Percentiles rank a stretch among this genome's conserved stretches.
These are phyloP conservation scores for Lepilemur septentrionalis DNA, from an alignment of 2,797 vertebrate species.

Conservation along the genomic window DNA sequence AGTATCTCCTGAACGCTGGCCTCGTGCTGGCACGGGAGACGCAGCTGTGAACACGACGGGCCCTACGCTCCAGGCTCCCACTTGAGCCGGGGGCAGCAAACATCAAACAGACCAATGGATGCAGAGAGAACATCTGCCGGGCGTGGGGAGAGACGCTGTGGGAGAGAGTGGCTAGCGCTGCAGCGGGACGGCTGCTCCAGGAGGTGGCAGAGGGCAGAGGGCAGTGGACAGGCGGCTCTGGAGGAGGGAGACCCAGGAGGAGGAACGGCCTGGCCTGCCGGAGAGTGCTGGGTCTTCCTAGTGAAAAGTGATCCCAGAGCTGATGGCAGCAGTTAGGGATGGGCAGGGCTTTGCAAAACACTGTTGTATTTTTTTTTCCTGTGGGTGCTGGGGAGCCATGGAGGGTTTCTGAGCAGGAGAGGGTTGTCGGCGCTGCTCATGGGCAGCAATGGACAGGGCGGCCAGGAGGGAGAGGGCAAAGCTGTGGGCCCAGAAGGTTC, in stretches of 20 bases:
- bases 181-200: neutral
- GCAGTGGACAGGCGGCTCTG: accelerated
- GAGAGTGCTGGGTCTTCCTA: neutral
- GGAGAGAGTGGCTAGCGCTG: too few species aligned
- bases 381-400: neutral
- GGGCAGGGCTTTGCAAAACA: neutral
- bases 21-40: accelerated
- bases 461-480: neutral
- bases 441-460: neutral
- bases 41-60: neutral
- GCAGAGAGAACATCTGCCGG: neutral
- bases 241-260: neutral
- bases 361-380: too few species aligned
- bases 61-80: neutral
- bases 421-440: neutral
- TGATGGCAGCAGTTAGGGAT: neutral
- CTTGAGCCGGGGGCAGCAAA: neutral
- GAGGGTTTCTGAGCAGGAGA: neutral
- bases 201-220: neutral
- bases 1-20: neutral
- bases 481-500: neutral
- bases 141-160: neutral
- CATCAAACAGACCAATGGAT: too few species aligned
- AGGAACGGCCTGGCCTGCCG: neutral
- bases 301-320: neutral